phyloP scores from a whole-genome alignment of 2,888 invertebrate species.

The Melinopterus prodromus region DNA sequence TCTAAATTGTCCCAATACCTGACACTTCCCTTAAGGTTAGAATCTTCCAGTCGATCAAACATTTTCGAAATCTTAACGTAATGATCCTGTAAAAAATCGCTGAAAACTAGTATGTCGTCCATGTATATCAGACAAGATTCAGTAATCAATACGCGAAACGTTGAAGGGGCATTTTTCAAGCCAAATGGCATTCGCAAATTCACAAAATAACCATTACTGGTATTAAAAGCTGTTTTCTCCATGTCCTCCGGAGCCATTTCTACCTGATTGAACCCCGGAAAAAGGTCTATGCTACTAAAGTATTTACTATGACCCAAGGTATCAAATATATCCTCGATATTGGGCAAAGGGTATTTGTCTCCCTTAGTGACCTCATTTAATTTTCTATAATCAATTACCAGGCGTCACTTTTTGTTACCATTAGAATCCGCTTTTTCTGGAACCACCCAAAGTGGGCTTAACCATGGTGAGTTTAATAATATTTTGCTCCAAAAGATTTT shows the following conservation, averaged over 20 bases:
- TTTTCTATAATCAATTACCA: conserved; percentile 56
- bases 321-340: conserved; percentile 53
- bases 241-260: conserved; percentile 41
- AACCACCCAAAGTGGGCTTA: conserved; percentile 48
- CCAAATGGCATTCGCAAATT: conserved; percentile 47
- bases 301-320: conserved; percentile 53
- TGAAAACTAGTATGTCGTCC: conserved; percentile 49
- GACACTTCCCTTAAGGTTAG: conserved; percentile 20
- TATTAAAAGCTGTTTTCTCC: conserved; percentile 45
- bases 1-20: too few species aligned
- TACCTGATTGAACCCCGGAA: conserved; percentile 57
- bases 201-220: conserved; percentile 44
- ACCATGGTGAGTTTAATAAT: conserved; percentile 48
- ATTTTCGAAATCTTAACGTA: conserved; percentile 33
- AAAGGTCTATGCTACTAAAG: conserved; percentile 55
- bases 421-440: conserved; percentile 50
- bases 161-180: conserved; percentile 47
- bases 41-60: neutral
- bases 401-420: conserved; percentile 49
- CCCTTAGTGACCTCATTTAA: conserved; percentile 54
- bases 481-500: conserved; percentile 46
- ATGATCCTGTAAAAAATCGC: conserved; percentile 45
- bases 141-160: conserved; percentile 47
- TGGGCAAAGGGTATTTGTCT: conserved; percentile 53
- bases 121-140: conserved; percentile 33